Base-by-base conservation (phyloP, 2,797 vertebrate genomes). In the Manis crassicaudata region DNA sequence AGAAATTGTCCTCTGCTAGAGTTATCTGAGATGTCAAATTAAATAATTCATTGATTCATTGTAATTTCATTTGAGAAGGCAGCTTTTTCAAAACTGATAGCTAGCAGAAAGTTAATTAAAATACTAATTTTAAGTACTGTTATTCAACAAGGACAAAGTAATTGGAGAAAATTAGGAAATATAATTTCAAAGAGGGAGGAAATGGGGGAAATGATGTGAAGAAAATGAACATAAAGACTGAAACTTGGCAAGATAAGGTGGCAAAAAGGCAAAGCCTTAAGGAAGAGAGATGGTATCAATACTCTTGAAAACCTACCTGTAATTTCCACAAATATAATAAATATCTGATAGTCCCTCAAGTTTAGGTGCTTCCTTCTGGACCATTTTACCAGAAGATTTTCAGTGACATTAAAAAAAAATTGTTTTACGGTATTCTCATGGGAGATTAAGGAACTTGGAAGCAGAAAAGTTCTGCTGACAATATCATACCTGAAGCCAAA, bases 21-120 rank as follows among this genome's bases (percentile, higher is more conserved):
- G 6, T 46, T 94, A 72, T n/a, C 17, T 83, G 32, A 52, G 21
- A 62, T 16, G 6, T 11, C 6, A 88, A 92, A 35, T 67, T 8
- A 67, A 81, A 85, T 46, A 75, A 50, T 89, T 50, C 18, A 21
- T 56, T 76, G 29, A 87, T 56, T n/a, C 20, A 76, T 12, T 79
- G 2, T 18, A 68, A 63, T 72, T 83, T 95, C 6, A 80, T 90
- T 92, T 67, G 4, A 86, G 88, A 88, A 54, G 6, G 14, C n/a
- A 84, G 83, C 43, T 14, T 37, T 60, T n/a, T 58, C 4, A 65
- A 80, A 72, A n/a, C 3, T 54, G 29, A 29, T 40, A 27, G 21
- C 16, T 10, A 79, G 23, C 20, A 68, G 7, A n/a, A 93, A 75
- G 6, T 92, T 84, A 70, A 43, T 73, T 52, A 54, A 63, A 73